A percentile compares a stretch with the other conserved stretches of the same genome.
phyloP scores from a whole-genome alignment of 64 coral and sea anemone species.

The Astreopora myriophthalma region DNA sequence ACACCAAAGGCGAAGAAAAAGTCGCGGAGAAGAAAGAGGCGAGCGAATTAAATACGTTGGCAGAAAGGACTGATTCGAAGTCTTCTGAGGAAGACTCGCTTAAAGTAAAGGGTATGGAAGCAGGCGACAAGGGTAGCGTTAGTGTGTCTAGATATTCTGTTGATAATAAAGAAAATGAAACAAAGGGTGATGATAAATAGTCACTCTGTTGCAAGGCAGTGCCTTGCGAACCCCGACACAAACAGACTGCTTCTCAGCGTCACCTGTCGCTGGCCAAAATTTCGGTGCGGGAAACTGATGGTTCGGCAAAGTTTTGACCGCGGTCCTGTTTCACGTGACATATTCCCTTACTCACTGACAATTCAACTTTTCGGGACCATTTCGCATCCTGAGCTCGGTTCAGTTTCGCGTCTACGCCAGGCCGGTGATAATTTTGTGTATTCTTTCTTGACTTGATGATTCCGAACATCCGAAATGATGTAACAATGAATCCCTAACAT shows the following conservation, averaged over 20 bases:
- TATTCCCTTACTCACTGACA: neutral
- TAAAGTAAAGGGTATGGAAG: neutral
- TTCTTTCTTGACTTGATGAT: neutral
- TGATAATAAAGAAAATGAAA: conserved; percentile 60
- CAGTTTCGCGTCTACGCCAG: neutral
- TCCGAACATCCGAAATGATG: neutral
- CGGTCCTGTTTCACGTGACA: no score
- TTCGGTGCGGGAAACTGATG: neutral
- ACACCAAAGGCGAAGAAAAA: neutral
- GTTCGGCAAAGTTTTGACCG: neutral
- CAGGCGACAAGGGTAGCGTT: neutral
- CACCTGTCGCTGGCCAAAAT: neutral
- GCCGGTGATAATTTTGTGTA: neutral
- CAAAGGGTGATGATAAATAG: conserved; percentile 52
- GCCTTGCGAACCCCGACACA: neutral
- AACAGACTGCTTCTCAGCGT: no score
- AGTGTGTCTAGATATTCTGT: conserved; percentile 20
- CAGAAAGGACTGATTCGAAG: conserved; percentile 29
- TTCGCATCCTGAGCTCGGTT: neutral
- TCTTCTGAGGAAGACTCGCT: conserved; percentile 12
- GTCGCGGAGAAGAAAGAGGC: neutral
- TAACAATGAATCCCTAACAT: neutral
- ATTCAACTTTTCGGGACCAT: neutral
- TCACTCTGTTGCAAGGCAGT: conserved; percentile 23
- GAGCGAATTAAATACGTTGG: neutral